phyloP scores from a whole-genome alignment of 2,888 invertebrate species.

The Perizoma affinitatum region DNA sequence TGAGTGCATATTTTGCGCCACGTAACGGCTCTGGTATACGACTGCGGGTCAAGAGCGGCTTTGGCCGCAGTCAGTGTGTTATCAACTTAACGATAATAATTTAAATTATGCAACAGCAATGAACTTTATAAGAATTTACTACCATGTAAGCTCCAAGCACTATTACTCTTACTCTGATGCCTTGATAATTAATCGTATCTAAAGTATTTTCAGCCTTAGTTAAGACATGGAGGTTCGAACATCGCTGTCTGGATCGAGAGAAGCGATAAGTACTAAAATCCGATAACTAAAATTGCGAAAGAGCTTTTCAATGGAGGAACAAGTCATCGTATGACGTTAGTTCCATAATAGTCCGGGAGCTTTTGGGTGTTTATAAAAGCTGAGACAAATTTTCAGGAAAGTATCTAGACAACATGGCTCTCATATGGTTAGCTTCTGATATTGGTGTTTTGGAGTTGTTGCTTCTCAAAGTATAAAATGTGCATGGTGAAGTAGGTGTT shows the following conservation, averaged over 20 bases:
- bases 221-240: slow-evolving; percentile 11
- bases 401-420: too few relatives aligned
- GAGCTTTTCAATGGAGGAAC: slow-evolving; percentile 30
- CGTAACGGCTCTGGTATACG: too few relatives aligned
- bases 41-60: too few relatives aligned
- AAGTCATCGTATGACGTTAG: slow-evolving; percentile 23
- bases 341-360: slow-evolving; percentile 4
- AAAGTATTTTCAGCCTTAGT: slow-evolving; percentile 8
- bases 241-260: slow-evolving; percentile 22
- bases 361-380: background rate
- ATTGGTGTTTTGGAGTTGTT: too few relatives aligned
- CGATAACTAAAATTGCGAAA: slow-evolving; percentile 26
- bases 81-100: slow-evolving; percentile 7
- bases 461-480: too few relatives aligned
- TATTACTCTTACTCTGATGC: background rate
- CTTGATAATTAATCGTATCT: background rate
- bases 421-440: too few relatives aligned
- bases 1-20: too few relatives aligned
- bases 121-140: slow-evolving; percentile 3
- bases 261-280: slow-evolving; percentile 26
- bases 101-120: slow-evolving; percentile 2
- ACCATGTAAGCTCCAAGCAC: background rate
- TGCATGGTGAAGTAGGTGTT: too few relatives aligned
- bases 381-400: too few relatives aligned
- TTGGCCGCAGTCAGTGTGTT: background rate